phyloP scores from a whole-genome alignment of 2,797 vertebrate genomes.

The Carduelis carduelis region DNA sequence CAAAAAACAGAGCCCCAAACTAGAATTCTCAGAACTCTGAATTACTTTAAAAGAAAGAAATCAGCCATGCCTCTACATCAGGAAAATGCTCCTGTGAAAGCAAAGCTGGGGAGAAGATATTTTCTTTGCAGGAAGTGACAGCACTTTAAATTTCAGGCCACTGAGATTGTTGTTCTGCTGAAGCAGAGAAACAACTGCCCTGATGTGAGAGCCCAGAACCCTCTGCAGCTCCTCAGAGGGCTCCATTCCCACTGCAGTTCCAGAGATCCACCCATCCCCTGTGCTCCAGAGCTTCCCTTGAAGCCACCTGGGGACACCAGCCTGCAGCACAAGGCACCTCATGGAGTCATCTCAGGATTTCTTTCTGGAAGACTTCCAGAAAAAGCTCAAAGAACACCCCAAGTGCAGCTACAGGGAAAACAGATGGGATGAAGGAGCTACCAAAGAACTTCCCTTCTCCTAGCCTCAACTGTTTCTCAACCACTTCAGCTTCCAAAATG shows the following conservation, averaged over 20 bases:
- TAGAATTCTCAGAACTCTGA: background rate
- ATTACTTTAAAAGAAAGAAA: background rate
- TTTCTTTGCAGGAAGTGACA: background rate
- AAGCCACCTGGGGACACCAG: background rate
- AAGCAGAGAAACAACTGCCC: background rate
- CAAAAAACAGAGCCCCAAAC: background rate
- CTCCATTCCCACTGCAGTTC: too few species aligned
- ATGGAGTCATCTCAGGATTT: background rate
- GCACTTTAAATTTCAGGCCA: background rate
- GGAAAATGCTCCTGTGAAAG: background rate
- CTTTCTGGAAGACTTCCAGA: background rate
- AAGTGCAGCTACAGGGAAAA: background rate
- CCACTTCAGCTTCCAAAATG: background rate
- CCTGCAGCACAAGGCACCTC: background rate
- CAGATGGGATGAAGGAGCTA: background rate
- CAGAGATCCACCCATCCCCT: background rate
- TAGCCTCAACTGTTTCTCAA: background rate
- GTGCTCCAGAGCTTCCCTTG: background rate
- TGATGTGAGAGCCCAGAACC: background rate
- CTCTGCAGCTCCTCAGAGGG: background rate
- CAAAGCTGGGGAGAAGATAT: background rate
- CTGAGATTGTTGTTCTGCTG: background rate
- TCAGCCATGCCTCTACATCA: background rate
- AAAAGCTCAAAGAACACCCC: background rate
- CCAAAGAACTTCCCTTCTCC: background rate